Evolutionary conservation across 2,888 invertebrate species (phyloP).

Genomic region (Cyclophora punctaria): DNA sequence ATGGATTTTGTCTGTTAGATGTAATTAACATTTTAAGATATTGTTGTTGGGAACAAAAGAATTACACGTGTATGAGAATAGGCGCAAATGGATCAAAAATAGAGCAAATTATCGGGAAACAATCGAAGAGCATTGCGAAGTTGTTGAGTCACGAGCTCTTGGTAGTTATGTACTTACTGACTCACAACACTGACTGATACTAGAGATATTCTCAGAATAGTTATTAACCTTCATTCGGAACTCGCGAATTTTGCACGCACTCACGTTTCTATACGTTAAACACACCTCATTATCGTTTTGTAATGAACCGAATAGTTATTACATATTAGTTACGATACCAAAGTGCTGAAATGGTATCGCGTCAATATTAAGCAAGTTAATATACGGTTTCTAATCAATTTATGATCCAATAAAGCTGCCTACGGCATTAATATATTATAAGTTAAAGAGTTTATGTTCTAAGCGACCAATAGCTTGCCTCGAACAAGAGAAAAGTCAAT

Average conservation of each 20-base stretch:
- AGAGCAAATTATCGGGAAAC: constrained; percentile 53
- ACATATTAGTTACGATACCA: too few relatives aligned
- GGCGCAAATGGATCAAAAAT: constrained; percentile 38
- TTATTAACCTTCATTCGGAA: constrained; percentile 53
- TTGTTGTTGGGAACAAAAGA: constrained; percentile 19
- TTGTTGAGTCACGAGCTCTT: constrained; percentile 45
- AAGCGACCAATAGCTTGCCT: too few relatives aligned
- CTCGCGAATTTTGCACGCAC: constrained; percentile 25
- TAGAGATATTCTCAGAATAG: constrained; percentile 66
- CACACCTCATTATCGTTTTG: too few relatives aligned
- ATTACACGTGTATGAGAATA: constrained; percentile 23
- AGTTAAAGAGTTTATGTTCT: too few relatives aligned
- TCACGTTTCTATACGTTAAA: too few relatives aligned
- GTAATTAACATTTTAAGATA: constrained; percentile 13
- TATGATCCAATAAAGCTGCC: too few relatives aligned
- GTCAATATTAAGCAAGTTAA: too few relatives aligned
- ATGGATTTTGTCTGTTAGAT: not conserved
- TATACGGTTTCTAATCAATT: too few relatives aligned
- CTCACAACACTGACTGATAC: constrained; percentile 45
- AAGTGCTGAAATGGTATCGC: too few relatives aligned
- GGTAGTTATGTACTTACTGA: constrained; percentile 31
- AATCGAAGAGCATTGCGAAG: constrained; percentile 46
- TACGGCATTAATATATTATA: too few relatives aligned
- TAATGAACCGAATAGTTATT: too few relatives aligned
- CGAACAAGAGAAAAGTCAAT: too few relatives aligned